These are phyloP conservation scores for Pachyrhynchus sulphureomaculatus DNA, from an alignment of 1,140 invertebrate species.

Conservation along the genomic window DNA sequence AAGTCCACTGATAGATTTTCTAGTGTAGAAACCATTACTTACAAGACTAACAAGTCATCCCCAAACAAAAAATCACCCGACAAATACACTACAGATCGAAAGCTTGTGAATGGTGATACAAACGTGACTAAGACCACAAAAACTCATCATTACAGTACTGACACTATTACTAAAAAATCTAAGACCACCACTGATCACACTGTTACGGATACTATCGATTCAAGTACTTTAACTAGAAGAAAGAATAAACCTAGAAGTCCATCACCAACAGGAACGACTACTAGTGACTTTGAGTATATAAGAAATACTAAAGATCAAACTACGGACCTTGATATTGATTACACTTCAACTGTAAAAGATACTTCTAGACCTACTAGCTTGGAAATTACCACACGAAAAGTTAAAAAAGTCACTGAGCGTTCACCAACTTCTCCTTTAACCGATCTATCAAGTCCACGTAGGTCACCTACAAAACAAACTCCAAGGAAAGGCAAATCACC, in stretches of 20 bases:
- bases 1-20: slow-evolving; percentile 40
- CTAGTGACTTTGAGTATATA: slow-evolving; percentile 43
- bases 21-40: slow-evolving; percentile 41
- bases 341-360: slow-evolving; percentile 4
- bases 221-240: slow-evolving; percentile 34
- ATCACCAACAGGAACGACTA: slow-evolving; percentile 37
- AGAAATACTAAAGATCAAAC: slow-evolving; percentile 32
- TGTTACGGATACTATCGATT: slow-evolving; percentile 20
- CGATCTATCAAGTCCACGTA: slow-evolving; percentile 17
- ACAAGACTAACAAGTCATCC: slow-evolving; percentile 51
- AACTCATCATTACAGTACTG: slow-evolving; percentile 23
- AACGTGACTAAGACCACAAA: slow-evolving; percentile 1
- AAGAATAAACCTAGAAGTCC: slow-evolving; percentile 34
- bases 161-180: slow-evolving; percentile 33
- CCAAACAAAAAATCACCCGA: slow-evolving; percentile 22
- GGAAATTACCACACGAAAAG: slow-evolving; percentile 34
- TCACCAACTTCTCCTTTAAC: slow-evolving; percentile 36
- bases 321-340: slow-evolving; percentile 39
- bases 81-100: slow-evolving; percentile 6
- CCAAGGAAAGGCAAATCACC: slow-evolving; percentile 22
- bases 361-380: slow-evolving; percentile 29
- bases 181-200: slow-evolving; percentile 13
- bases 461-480: slow-evolving; percentile 36
- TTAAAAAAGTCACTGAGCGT: slow-evolving; percentile 35
- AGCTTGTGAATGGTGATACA: not conserved